These are phyloP conservation scores for Indri indri DNA, from an alignment of 2,113 vertebrate species.

Conservation along the genomic window DNA sequence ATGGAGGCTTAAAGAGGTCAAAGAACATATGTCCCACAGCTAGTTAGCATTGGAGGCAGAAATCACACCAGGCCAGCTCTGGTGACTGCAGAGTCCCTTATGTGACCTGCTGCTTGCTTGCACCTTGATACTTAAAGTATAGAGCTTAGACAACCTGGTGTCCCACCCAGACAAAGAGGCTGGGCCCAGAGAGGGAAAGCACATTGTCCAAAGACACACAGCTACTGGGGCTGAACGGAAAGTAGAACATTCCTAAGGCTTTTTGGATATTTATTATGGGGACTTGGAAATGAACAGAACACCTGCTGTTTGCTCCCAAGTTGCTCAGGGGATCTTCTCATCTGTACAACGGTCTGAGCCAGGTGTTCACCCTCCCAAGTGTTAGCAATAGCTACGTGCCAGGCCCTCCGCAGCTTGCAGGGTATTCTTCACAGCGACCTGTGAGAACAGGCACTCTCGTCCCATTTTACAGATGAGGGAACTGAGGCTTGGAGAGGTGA, in stretches of 20 bases:
- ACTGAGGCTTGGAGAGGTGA: neutral
- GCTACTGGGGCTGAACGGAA: neutral
- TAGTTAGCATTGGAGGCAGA: neutral
- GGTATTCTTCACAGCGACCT: neutral
- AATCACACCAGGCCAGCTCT: neutral
- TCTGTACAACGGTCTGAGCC: neutral
- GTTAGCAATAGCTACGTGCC: rapidly evolving
- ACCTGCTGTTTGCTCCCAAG: neutral
- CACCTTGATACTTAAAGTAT: neutral
- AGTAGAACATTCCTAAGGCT: neutral
- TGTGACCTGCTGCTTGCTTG: neutral
- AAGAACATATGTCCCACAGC: neutral
- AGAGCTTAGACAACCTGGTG: neutral
- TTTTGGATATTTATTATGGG: neutral
- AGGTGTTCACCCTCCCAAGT: neutral
- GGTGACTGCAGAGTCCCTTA: neutral
- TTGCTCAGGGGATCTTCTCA: neutral
- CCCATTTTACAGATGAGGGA: neutral
- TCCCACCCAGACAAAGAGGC: neutral
- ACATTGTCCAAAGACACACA: neutral
- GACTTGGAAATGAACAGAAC: neutral
- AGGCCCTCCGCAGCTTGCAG: neutral
- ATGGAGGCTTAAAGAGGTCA: neutral
- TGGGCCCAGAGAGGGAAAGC: neutral
- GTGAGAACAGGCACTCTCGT: neutral